phyloP scores from a whole-genome alignment of 2,797 vertebrate genomes.

The Danio kyathit region DNA sequence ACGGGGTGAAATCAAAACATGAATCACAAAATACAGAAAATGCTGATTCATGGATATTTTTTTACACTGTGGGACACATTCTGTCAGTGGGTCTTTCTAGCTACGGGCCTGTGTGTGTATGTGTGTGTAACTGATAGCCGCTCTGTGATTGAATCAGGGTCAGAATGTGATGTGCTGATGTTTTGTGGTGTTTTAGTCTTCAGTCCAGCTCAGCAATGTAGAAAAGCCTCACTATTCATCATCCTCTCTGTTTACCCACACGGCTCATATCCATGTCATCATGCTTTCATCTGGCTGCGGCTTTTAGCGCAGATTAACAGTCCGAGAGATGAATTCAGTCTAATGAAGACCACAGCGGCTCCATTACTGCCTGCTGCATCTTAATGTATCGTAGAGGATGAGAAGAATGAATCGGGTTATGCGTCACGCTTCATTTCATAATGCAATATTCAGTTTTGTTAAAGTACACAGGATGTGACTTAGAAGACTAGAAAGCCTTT shows the following conservation, averaged over 20 bases:
- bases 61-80: too few relatives aligned
- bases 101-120: not conserved
- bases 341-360: slow-evolving; percentile 32
- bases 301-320: slow-evolving; percentile 51
- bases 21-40: too few relatives aligned
- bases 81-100: too few relatives aligned
- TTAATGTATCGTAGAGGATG: slow-evolving; percentile 24
- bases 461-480: not conserved
- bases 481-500: not conserved
- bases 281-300: slow-evolving; percentile 27
- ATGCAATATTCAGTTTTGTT: not conserved
- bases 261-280: slow-evolving; percentile 44
- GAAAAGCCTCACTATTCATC: slow-evolving; percentile 50
- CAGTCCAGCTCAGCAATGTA: slow-evolving; percentile 56
- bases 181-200: slow-evolving; percentile 31
- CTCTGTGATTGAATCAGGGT: slow-evolving; percentile 70
- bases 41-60: too few relatives aligned
- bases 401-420: not conserved
- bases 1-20: too few relatives aligned
- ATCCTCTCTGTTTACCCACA: slow-evolving; percentile 53
- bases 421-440: not conserved
- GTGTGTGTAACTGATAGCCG: slow-evolving; percentile 70
- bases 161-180: slow-evolving; percentile 57
- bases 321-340: slow-evolving; percentile 27
- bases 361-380: slow-evolving; percentile 24